A percentile compares a stretch with the other conserved stretches of the same genome.
Conservation (phyloP, 2,113 vertebrate genomes). For the Urocitellus parryii region DNA sequence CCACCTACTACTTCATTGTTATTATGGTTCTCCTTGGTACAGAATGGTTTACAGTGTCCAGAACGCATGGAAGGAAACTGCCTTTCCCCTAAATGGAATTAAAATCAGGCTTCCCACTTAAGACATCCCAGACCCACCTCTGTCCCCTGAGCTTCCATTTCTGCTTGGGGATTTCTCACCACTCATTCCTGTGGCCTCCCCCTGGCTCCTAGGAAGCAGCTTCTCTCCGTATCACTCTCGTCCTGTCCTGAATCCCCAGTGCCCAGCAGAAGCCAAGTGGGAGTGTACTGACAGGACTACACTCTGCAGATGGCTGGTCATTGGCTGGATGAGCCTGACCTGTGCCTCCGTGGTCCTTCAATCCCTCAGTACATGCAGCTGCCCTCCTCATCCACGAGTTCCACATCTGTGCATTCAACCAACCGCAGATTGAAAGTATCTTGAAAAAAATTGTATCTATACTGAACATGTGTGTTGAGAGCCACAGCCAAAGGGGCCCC, state of each 20-base stretch:
- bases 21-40: not conserved
- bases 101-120: not conserved
- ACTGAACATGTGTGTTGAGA: not conserved
- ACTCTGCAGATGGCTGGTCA: not conserved
- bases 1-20: not conserved
- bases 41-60: not conserved
- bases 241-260: too few relatives aligned
- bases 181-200: not conserved
- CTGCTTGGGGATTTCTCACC: too few relatives aligned
- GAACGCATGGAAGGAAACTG: not conserved
- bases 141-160: too few relatives aligned
- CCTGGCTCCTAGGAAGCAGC: not conserved
- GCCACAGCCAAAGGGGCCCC: too few relatives aligned
- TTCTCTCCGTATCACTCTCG: not conserved
- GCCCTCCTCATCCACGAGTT: fast-evolving
- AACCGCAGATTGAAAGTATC: not conserved
- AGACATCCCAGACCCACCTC: not conserved
- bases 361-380: not conserved
- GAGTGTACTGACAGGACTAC: not conserved
- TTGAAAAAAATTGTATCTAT: not conserved
- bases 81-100: not conserved
- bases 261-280: too few relatives aligned
- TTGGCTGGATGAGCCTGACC: not conserved
- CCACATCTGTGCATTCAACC: not conserved
- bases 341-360: not conserved